Evolutionary conservation across 2,797 vertebrate species (phyloP).

Genomic region (Melanotaenia parkinsoni): DNA sequence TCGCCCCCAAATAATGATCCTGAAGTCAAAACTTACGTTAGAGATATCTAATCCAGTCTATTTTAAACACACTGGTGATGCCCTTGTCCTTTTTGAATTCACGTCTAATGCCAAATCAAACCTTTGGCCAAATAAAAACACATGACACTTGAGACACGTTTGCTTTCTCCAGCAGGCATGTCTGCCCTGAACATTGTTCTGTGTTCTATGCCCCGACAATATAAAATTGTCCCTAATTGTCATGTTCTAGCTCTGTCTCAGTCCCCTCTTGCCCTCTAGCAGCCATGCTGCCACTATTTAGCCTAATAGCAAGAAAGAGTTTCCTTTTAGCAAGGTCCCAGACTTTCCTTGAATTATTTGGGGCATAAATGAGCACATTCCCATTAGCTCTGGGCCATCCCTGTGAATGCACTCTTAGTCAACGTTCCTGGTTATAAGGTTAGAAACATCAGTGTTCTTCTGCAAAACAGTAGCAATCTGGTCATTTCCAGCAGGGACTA

Average conservation of each 20-base stretch:
- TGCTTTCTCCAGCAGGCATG: background rate
- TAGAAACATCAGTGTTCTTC: conserved; percentile 8
- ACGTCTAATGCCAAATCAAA: conserved; percentile 6
- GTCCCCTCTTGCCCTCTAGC: background rate
- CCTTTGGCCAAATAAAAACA: background rate
- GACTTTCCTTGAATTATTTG: background rate
- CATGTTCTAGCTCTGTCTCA: background rate
- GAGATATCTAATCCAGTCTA: background rate
- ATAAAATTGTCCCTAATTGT: background rate
- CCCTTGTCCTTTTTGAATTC: background rate
- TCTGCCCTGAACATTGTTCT: background rate
- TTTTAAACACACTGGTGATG: background rate
- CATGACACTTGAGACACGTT: background rate
- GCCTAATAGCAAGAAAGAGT: background rate
- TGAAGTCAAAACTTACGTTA: too few relatives aligned
- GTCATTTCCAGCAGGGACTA: conserved; percentile 15
- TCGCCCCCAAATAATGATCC: too few relatives aligned
- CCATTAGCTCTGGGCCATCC: background rate
- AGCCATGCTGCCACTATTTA: background rate
- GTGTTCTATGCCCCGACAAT: background rate
- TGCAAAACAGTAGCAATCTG: conserved; percentile 10
- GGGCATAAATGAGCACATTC: background rate
- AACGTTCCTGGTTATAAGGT: background rate
- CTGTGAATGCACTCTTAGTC: background rate
- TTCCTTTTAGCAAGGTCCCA: background rate